Evolutionary conservation across 2,113 vertebrate species (phyloP).

Genomic region (Myiopsitta monachus): DNA sequence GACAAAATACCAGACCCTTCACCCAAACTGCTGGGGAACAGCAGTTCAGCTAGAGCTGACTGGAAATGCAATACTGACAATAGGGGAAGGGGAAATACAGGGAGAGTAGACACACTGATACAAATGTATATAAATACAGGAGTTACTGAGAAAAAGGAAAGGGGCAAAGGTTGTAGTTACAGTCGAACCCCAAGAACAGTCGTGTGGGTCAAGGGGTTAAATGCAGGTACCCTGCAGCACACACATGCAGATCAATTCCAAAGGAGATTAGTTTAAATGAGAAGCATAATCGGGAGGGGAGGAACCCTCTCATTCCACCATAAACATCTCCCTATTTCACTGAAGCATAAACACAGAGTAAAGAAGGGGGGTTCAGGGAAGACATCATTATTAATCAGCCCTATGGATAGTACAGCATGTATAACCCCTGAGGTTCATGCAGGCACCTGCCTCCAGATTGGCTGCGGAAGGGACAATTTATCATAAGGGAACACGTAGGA

Average conservation of each 20-base stretch:
- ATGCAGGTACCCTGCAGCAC: neutral
- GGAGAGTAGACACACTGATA: neutral
- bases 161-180: neutral
- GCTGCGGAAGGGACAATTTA: slow-evolving; percentile 62
- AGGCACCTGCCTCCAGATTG: slow-evolving; percentile 67
- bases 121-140: neutral
- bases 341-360: slow-evolving; percentile 56
- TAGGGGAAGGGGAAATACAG: neutral
- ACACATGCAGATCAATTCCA: slow-evolving; percentile 44
- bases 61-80: neutral
- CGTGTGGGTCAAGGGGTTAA: neutral
- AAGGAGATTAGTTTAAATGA: slow-evolving; percentile 42
- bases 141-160: neutral
- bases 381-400: slow-evolving; percentile 58
- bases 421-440: slow-evolving; percentile 65
- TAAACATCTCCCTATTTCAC: slow-evolving; percentile 48
- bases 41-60: neutral
- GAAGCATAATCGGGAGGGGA: slow-evolving; percentile 56
- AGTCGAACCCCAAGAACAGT: neutral
- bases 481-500: slow-evolving; percentile 67
- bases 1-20: neutral
- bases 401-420: slow-evolving; percentile 38
- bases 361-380: slow-evolving; percentile 3
- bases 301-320: slow-evolving; percentile 55
- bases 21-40: neutral